Percentiles rank a stretch among this genome's conserved stretches.
phyloP scores from a whole-genome alignment of 2,888 invertebrate species.

The Orchestes rusci region DNA sequence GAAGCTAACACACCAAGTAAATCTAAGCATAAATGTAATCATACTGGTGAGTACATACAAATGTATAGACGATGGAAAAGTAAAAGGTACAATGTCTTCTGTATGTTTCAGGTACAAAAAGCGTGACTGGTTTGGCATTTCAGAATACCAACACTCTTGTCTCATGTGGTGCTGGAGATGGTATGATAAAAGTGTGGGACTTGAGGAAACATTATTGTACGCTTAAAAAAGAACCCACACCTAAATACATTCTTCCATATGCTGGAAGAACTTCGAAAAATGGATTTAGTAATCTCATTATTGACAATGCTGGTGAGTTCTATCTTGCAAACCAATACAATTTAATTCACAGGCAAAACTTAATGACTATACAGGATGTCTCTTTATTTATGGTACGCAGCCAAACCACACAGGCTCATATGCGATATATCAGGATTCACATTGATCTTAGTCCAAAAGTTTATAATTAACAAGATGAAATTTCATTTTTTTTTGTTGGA shows the following conservation, averaged over 20 bases:
- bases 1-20: slow-evolving; percentile 24
- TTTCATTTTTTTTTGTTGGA: too few species aligned
- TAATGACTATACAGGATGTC: too few species aligned
- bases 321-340: too few species aligned
- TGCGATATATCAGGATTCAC: too few species aligned
- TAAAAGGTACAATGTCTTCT: background rate
- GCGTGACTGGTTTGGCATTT: slow-evolving; percentile 78
- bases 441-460: too few species aligned
- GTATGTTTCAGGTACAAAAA: slow-evolving; percentile 49
- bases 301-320: slow-evolving; percentile 56
- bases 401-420: too few species aligned
- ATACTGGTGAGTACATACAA: too few species aligned
- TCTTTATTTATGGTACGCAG: too few species aligned
- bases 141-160: slow-evolving; percentile 72
- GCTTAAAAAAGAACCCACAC: slow-evolving; percentile 60
- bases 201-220: slow-evolving; percentile 70
- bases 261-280: slow-evolving; percentile 61
- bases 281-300: slow-evolving; percentile 70
- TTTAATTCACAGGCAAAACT: too few species aligned
- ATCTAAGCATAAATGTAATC: slow-evolving; percentile 25
- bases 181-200: slow-evolving; percentile 73
- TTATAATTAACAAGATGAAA: too few species aligned
- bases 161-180: slow-evolving; percentile 83
- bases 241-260: slow-evolving; percentile 67
- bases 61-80: slow-evolving; percentile 1